phyloP scores from a whole-genome alignment of 2,113 vertebrate genomes.

The Caranx melampygus region DNA sequence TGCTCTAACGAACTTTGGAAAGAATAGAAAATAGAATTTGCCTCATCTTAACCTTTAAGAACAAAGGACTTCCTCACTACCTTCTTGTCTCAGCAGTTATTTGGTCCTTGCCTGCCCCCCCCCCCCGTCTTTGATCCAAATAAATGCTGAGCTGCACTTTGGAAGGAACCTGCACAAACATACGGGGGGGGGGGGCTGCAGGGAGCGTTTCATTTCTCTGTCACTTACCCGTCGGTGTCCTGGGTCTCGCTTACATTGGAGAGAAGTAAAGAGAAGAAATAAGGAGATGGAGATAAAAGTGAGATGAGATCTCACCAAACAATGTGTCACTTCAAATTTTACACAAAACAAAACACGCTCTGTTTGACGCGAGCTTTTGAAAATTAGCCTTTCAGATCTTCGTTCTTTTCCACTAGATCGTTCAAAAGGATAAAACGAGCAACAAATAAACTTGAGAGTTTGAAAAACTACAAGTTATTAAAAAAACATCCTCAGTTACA shows the following conservation, averaged over 20 bases:
- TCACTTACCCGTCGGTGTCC: slow-evolving; percentile 89
- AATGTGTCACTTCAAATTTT: not conserved
- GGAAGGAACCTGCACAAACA: slow-evolving; percentile 28
- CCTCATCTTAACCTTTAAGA: not conserved
- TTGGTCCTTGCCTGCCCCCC: not conserved
- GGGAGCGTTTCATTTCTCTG: slow-evolving; percentile 32
- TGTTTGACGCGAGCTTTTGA: not conserved
- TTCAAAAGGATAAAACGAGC: no score
- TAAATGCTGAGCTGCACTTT: slow-evolving; percentile 10
- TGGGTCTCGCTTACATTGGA: slow-evolving; percentile 86
- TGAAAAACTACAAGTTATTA: no score
- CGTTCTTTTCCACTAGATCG: no score
- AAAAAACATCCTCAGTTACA: no score
- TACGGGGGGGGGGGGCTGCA: slow-evolving; percentile 1
- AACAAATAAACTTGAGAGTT: no score
- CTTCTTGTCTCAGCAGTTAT: not conserved
- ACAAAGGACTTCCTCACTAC: not conserved
- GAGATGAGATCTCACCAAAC: not conserved
- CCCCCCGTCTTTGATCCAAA: no score
- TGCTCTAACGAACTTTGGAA: not conserved
- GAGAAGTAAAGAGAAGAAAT: slow-evolving; percentile 43
- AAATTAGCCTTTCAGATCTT: not conserved
- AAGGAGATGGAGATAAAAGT: slow-evolving; percentile 36
- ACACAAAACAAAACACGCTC: not conserved
- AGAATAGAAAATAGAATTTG: not conserved